A percentile compares a stretch with the other conserved stretches of the same genome.
phyloP scores from a whole-genome alignment of 2,113 vertebrate genomes.

The Pachycephala philippinensis region DNA sequence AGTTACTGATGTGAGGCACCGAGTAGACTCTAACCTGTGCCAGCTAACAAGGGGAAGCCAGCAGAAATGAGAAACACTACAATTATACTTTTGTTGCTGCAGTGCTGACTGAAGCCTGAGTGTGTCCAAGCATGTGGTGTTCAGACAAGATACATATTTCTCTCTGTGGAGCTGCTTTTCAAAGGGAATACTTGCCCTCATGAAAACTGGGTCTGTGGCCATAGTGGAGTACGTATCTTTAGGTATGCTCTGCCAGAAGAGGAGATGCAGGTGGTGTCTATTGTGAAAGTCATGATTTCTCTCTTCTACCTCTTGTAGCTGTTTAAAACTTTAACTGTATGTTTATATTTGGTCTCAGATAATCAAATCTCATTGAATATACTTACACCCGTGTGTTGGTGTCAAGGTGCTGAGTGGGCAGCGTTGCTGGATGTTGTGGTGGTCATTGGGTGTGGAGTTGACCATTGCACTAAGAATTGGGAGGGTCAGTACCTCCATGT shows the following conservation, averaged over 20 bases:
- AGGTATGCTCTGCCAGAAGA: background rate
- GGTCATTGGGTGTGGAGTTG: accelerated
- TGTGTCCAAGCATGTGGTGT: background rate
- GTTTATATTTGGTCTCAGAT: background rate
- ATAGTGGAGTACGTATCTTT: accelerated
- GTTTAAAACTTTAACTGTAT: background rate
- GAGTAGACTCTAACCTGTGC: background rate
- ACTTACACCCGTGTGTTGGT: background rate
- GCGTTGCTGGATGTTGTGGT: accelerated
- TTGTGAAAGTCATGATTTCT: background rate
- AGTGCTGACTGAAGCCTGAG: background rate
- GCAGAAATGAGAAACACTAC: background rate
- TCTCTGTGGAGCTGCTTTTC: background rate
- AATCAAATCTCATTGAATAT: background rate
- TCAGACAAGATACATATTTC: background rate
- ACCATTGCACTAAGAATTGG: accelerated
- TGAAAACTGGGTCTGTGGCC: background rate
- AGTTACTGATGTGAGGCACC: background rate
- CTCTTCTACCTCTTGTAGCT: accelerated
- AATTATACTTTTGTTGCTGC: background rate
- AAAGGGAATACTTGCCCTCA: background rate
- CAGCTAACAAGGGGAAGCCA: background rate
- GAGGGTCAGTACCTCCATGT: background rate
- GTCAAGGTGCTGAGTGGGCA: background rate
- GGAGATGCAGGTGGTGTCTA: background rate